Evolutionary conservation across 2,797 vertebrate species (phyloP), one percentile per base, ranked within the genome.

Genomic region (Clarias platycephalus): DNA sequence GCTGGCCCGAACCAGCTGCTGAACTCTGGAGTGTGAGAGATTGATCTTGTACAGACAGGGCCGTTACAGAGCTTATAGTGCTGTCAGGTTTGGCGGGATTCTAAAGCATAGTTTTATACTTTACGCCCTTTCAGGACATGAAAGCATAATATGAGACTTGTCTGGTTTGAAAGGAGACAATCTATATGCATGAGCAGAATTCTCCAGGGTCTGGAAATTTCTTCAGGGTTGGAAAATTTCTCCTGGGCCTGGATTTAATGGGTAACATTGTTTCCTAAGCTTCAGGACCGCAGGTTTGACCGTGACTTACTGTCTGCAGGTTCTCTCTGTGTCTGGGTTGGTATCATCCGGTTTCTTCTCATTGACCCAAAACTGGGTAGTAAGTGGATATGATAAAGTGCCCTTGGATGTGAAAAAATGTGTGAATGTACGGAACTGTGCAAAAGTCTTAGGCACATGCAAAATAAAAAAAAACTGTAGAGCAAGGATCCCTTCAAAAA

Each of bases 1-100:
- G 16, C 80, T 70, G 62, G 68, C 66, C 80, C 75, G 84, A 57
- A 44, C 26, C 82, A 57, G 80, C 79, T 81, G 68, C 78, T 75
- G 70, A 67, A 64, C 15, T 40, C 66, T 71, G 28, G 34, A 80
- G 40, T 67, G 44, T 67, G 62, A 80, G 26, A 53, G 4, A 28
- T 12, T 9, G 40, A 66, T 64, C 37, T 66, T 18, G 8, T 13
- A 28, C 40, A 80, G 40, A 66, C 44, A 64, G 64, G 9, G 8
- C 15, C 16, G 15, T 58, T 60, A 26, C 24, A 64, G 49, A 20
- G 37, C 37, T 49, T 49, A 49, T 49, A 40, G 24, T 49, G 24
- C 24, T 31, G 4, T 37, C 28, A 37, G 31, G 22, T 78, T 40
- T 62, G 37, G 18, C 2, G 57, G 57, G 62, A 62, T 37, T 78